Percentiles rank a stretch among this genome's conserved stretches.
phyloP scores from a whole-genome alignment of 2,797 vertebrate species.

The Tokudaia tokunoshimensis region DNA sequence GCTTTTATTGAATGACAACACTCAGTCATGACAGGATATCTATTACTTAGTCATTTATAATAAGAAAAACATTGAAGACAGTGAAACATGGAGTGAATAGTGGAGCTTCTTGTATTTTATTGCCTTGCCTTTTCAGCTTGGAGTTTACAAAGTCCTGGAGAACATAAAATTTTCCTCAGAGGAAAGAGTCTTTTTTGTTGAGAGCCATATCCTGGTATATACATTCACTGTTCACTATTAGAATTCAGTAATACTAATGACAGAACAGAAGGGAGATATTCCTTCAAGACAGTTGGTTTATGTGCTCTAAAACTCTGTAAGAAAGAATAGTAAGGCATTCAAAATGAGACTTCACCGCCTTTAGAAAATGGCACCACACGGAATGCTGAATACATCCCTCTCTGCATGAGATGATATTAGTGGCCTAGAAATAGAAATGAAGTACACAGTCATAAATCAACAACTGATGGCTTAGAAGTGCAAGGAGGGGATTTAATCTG shows the following conservation, averaged over 20 bases:
- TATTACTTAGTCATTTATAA: not conserved
- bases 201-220: not conserved
- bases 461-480: slow-evolving; percentile 79
- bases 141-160: slow-evolving; percentile 50
- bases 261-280: slow-evolving; percentile 60
- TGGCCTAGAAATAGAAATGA: slow-evolving; percentile 82
- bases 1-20: not conserved
- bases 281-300: slow-evolving; percentile 67
- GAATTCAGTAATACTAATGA: slow-evolving; percentile 54
- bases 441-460: slow-evolving; percentile 82
- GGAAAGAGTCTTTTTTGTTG: not conserved
- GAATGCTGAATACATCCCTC: slow-evolving; percentile 70
- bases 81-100: not conserved
- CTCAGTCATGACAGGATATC: not conserved
- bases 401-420: slow-evolving; percentile 75
- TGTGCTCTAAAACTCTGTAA: slow-evolving; percentile 38
- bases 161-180: slow-evolving; percentile 44
- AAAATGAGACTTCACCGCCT: slow-evolving; percentile 64
- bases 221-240: slow-evolving; percentile 45
- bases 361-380: slow-evolving; percentile 65
- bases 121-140: slow-evolving; percentile 24
- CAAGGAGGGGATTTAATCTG: slow-evolving; percentile 83
- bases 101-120: slow-evolving; percentile 38
- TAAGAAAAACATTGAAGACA: slow-evolving; percentile 37
- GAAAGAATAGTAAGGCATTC: slow-evolving; percentile 53